phyloP scores from a whole-genome alignment of 2,888 invertebrate species.

The Eudasyphora cyanicolor region DNA sequence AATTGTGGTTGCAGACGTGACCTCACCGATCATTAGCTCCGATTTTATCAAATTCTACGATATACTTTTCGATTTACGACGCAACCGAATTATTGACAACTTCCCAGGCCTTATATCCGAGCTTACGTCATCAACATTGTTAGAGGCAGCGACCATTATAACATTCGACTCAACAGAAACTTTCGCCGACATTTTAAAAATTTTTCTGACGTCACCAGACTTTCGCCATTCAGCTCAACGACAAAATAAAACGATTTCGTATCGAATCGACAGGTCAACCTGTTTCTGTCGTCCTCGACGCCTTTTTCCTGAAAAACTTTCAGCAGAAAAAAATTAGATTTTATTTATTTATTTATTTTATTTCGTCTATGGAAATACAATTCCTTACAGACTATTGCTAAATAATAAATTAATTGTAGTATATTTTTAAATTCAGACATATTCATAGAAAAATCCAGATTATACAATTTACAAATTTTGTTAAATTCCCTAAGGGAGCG shows the following conservation, averaged over 20 bases:
- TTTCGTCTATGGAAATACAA: too few species aligned
- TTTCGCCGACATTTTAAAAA: background rate
- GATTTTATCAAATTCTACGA: conserved; percentile 26
- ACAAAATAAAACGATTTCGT: background rate
- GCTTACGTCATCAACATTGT: background rate
- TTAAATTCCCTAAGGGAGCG: too few species aligned
- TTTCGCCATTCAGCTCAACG: background rate
- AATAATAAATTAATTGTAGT: too few species aligned
- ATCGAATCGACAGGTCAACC: conserved; percentile 7
- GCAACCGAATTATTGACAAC: background rate
- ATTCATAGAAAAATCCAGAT: too few species aligned
- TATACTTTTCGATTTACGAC: background rate
- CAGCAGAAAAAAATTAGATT: conserved; percentile 59
- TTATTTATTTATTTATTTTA: too few species aligned
- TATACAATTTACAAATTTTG: too few species aligned
- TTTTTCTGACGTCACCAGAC: background rate
- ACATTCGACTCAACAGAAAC: background rate
- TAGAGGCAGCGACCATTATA: background rate
- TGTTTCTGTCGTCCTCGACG: too few species aligned
- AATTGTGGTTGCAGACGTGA: background rate
- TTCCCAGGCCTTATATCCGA: background rate
- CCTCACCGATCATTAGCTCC: conserved; percentile 4
- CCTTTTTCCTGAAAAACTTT: conserved; percentile 67
- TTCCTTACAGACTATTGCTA: too few species aligned
- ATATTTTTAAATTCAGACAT: too few species aligned